Evolutionary conservation across 2,888 invertebrate genomes (phyloP), one percentile per base, ranked within the genome.

Genomic region (Steinernema hermaphroditum): DNA sequence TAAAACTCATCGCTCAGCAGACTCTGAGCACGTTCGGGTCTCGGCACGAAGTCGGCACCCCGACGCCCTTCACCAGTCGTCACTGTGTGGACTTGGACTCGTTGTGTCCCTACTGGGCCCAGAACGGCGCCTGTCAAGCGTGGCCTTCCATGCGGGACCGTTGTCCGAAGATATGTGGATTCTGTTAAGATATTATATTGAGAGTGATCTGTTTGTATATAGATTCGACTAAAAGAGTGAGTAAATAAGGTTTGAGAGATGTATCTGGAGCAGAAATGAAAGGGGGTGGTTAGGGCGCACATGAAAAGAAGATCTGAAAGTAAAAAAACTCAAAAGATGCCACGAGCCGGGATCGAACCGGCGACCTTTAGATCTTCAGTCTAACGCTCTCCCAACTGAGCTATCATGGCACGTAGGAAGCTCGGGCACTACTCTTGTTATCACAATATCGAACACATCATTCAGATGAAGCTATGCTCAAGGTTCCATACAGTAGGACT

Each of bases 381-480:
- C 85, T 82, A 83, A 85, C 85, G 85, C 85, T 85, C 85, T 85
- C 85, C 85, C 85, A 82, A 85, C 84, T 85, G 84, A 85, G 84
- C 84, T 85, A 85, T 80, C 77, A 77, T 76, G 77, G 74, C 76
- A 54, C 9, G n/a, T n/a, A n/a, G n/a, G n/a, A n/a, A n/a, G n/a
- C n/a, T n/a, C n/a, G n/a, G n/a, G n/a, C n/a, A n/a, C n/a, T n/a
- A n/a, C n/a, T n/a, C n/a, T n/a, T n/a, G n/a, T n/a, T n/a, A n/a
- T n/a, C n/a, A n/a, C n/a, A n/a, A n/a, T n/a, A n/a, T n/a, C n/a
- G n/a, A n/a, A n/a, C n/a, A n/a, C n/a, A n/a, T n/a, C n/a, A n/a
- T n/a, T n/a, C n/a, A n/a, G n/a, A n/a, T n/a, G n/a, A n/a, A n/a
- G n/a, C n/a, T n/a, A 49, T n/a, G 9, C 49, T 19, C 19, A 6